A percentile compares a stretch with the other conserved stretches of the same genome.
Conservation (phyloP, 2,113 vertebrate genomes). For the Ursus arctos region DNA sequence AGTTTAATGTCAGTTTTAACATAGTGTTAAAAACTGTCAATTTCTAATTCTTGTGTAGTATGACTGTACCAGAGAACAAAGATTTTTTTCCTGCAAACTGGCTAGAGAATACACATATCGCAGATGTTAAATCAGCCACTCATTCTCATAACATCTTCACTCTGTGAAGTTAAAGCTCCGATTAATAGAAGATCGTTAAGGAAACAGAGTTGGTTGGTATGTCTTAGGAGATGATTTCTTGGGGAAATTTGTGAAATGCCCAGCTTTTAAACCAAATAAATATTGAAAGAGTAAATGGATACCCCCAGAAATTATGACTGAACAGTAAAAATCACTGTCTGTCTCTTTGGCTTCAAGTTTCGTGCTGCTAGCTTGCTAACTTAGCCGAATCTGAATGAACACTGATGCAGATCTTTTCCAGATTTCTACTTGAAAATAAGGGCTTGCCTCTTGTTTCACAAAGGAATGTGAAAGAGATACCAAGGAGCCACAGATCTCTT, state of each 20-base stretch:
- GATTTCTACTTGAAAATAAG: not conserved
- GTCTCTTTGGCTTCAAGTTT: not conserved
- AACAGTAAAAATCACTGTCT: not conserved
- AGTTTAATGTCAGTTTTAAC: conserved; percentile 9
- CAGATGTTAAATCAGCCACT: not conserved
- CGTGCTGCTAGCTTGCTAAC: not conserved
- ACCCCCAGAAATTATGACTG: not conserved
- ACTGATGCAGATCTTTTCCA: not conserved
- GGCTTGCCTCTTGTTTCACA: not conserved
- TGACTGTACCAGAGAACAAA: not conserved
- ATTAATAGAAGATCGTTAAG: not conserved
- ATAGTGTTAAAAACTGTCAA: not conserved
- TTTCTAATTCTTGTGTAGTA: not conserved
- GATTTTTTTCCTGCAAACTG: not conserved
- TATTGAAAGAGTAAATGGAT: not conserved
- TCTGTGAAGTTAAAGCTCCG: not conserved
- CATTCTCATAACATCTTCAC: not conserved
- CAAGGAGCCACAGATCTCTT: not conserved
- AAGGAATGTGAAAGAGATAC: not conserved
- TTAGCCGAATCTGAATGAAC: not conserved
- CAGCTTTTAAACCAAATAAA: conserved; percentile 13
- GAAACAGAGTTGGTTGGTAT: not conserved
- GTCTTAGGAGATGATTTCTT: conserved; percentile 8
- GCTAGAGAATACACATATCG: not conserved
- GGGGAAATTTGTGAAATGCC: not conserved